Percentiles rank a stretch among this genome's conserved stretches.
These are phyloP conservation scores for Trypoxylus dichotomus DNA, from an alignment of 1,140 invertebrate species.

Conservation along the genomic window DNA sequence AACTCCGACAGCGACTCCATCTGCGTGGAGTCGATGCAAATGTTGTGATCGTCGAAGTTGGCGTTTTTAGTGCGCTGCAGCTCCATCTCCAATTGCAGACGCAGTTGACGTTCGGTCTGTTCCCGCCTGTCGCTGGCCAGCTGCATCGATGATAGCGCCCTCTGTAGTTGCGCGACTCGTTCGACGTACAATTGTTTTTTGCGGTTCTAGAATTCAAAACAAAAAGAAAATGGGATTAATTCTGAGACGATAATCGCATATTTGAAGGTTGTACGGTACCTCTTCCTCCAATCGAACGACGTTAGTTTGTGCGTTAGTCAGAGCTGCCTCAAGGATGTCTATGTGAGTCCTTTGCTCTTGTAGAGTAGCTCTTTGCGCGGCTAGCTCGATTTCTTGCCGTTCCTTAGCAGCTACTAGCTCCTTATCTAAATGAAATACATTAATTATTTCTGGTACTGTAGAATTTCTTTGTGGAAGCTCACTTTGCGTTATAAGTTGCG, in stretches of 20 bases:
- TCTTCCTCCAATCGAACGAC: conserved; percentile 88
- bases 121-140: conserved; percentile 81
- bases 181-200: conserved; percentile 87
- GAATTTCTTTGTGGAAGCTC: conserved; percentile 41
- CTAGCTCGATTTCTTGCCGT: conserved; percentile 87
- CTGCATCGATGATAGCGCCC: conserved; percentile 81
- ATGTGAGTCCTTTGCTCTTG: conserved; percentile 92
- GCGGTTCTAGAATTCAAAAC: conserved; percentile 61
- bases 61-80: conserved; percentile 61
- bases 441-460: neutral
- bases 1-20: conserved; percentile 67
- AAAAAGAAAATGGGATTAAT: no score
- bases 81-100: conserved; percentile 79
- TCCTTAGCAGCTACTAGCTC: conserved; percentile 85
- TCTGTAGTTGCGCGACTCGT: conserved; percentile 79
- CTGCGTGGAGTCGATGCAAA: conserved; percentile 48
- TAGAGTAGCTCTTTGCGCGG: conserved; percentile 83
- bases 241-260: no score
- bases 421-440: conserved; percentile 68
- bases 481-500: conserved; percentile 87
- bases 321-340: conserved; percentile 87
- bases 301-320: conserved; percentile 88
- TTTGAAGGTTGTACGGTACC: conserved; percentile 55
- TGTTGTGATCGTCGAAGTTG: conserved; percentile 44
- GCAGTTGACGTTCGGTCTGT: conserved; percentile 78